phyloP scores from a whole-genome alignment of 2,888 invertebrate genomes.

The Platypus cylindrus region DNA sequence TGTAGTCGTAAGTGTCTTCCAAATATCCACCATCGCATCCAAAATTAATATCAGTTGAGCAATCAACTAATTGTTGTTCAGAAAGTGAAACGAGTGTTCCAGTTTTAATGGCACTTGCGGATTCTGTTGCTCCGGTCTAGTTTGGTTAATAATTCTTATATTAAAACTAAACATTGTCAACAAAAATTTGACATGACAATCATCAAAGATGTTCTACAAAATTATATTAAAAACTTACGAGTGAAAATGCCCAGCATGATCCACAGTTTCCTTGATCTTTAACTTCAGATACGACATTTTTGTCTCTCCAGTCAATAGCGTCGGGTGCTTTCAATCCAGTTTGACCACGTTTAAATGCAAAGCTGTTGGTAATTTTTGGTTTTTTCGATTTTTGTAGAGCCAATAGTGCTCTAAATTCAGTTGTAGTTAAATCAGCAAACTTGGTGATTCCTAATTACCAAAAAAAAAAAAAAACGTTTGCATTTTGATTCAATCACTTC shows the following conservation, averaged over 20 bases:
- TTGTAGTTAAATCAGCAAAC: slow-evolving; percentile 17
- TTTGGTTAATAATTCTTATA: slow-evolving; percentile 12
- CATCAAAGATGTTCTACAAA: no score
- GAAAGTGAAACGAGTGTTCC: slow-evolving; percentile 15
- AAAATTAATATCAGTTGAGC: slow-evolving; percentile 9
- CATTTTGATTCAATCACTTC: no score
- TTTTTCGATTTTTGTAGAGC: slow-evolving; percentile 1
- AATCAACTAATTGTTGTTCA: slow-evolving; percentile 19
- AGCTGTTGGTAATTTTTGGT: no score
- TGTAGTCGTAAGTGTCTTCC: slow-evolving; percentile 15
- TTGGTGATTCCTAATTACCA: slow-evolving; percentile 15
- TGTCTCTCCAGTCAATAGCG: no score
- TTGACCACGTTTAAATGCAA: no score
- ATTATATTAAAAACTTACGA: no score
- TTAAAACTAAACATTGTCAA: no score
- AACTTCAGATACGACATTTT: no score
- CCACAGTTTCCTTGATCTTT: no score
- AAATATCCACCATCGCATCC: slow-evolving; percentile 17
- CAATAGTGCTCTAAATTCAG: slow-evolving; percentile 15
- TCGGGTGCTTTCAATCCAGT: no score
- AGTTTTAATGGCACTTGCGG: slow-evolving; percentile 12
- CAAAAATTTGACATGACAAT: neutral
- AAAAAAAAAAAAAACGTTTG: no score
- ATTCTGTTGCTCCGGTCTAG: slow-evolving; percentile 18
- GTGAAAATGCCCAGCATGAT: no score